Evolutionary conservation across 2,797 vertebrate species (phyloP).

Genomic region (Rhadinocentrus ornatus): DNA sequence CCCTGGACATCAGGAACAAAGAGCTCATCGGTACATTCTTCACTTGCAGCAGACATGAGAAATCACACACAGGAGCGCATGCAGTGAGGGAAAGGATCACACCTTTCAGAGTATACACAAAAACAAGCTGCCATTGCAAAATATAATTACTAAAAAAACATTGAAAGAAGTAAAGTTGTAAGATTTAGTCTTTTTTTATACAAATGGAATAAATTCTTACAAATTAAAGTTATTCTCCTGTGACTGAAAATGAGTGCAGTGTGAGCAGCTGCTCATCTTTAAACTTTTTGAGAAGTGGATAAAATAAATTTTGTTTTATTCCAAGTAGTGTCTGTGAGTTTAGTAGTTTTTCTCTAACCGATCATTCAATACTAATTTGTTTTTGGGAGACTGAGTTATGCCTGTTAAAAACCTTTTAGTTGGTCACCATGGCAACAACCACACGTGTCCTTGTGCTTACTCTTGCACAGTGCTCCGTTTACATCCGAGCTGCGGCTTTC

Average conservation of each 20-base stretch:
- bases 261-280: background rate
- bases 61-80: background rate
- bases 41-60: background rate
- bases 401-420: slow-evolving; percentile 66
- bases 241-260: slow-evolving; percentile 18
- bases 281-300: slow-evolving; percentile 1
- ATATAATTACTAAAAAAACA: background rate
- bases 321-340: background rate
- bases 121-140: background rate
- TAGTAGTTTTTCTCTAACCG: no score
- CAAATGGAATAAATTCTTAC: no score
- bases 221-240: slow-evolving; percentile 4
- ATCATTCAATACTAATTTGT: slow-evolving; percentile 23
- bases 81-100: background rate
- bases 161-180: no score
- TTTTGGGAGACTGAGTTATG: slow-evolving; percentile 61
- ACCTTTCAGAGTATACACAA: background rate
- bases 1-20: slow-evolving; percentile 98
- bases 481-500: slow-evolving; percentile 49
- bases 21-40: slow-evolving; percentile 92
- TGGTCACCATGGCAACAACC: slow-evolving; percentile 81
- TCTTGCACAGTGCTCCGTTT: slow-evolving; percentile 49
- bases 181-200: no score
- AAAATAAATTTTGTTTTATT: slow-evolving; percentile 14
- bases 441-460: slow-evolving; percentile 50